Base-by-base conservation (phyloP, 92 coral and sea anemone species). In the Plumapathes pennacea region DNA sequence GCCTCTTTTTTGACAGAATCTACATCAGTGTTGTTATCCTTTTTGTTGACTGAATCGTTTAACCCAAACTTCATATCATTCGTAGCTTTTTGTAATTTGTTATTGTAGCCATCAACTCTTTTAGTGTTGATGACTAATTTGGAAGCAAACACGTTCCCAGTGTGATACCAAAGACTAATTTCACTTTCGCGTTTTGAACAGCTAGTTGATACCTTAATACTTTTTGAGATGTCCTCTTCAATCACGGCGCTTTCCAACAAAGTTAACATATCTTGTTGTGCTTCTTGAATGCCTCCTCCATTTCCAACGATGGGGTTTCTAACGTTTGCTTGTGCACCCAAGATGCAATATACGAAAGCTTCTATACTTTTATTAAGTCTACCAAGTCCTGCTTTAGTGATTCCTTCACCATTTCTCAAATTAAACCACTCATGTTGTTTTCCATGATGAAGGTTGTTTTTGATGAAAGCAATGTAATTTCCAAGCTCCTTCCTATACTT, bases 71-170 rank as follows among this genome's bases (percentile, higher is more conserved):
- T 50, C 72, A 65, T 65, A 37, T 50, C 27, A 18, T 19, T 13
- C 2, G 50, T 49, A 6, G 62, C 60, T 27, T 36, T 21, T 33
- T 20, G 50, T 0, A 65, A 33, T 13, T 65, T 50, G 32, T 65
- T 65, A 28, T 65, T 65, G 10, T 65, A 65, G 3, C 72, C 72
- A 1, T 2, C 32, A 1, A 25, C 25, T 7, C 45, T 26, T 1
- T 34, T 13, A 0, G 29, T 49, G 25, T 64, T 64, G 0, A 64
- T 22, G 5, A 63, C 30, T 22, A 63, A 8, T 18, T 50, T 50
- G 1, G 72, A 64, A 6, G 14, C 24, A 65, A 22, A 60, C 72
- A 50, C 21, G 32, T n/a, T 2, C 72, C 72, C 0, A 45, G 59
- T 2, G 70, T 28, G 8, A 65, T 0, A 8, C 28, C 72, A 0